Conservation (phyloP, 2,888 invertebrate species). For the Cryptus viduatorius region DNA sequence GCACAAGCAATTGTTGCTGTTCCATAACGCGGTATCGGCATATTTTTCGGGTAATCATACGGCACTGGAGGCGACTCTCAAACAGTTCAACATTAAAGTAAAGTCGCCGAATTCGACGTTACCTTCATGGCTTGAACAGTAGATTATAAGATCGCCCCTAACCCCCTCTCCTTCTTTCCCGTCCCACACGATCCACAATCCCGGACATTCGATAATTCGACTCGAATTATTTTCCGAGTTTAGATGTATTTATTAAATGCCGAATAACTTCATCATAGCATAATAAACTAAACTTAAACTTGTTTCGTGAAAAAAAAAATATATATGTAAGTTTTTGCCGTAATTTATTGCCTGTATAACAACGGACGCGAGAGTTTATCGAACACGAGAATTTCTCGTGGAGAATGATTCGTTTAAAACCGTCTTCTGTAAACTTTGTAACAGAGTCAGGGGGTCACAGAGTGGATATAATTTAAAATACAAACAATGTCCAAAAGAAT, state of each 20-base stretch:
- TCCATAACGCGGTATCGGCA: constrained; percentile 98
- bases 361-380: not conserved
- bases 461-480: constrained; percentile 62
- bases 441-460: constrained; percentile 27
- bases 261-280: constrained; percentile 60
- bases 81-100: constrained; percentile 97
- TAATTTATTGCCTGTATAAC: constrained; percentile 39
- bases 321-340: constrained; percentile 37
- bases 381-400: constrained; percentile 30
- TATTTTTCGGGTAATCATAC: constrained; percentile 98
- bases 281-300: constrained; percentile 44
- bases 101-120: constrained; percentile 92
- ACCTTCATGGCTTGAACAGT: constrained; percentile 94
- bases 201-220: constrained; percentile 33
- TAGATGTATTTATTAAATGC: constrained; percentile 50
- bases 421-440: constrained; percentile 59
- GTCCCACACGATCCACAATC: constrained; percentile 8
- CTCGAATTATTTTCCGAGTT: constrained; percentile 57
- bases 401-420: constrained; percentile 36
- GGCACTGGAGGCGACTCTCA: constrained; percentile 96
- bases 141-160: constrained; percentile 75
- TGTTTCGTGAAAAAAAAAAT: constrained; percentile 42
- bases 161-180: not conserved
- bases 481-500: constrained; percentile 52
- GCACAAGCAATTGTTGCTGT: constrained; percentile 98